These are phyloP conservation scores for Nomada hirtipes DNA, from an alignment of 2,888 invertebrate species.

Conservation along the genomic window DNA sequence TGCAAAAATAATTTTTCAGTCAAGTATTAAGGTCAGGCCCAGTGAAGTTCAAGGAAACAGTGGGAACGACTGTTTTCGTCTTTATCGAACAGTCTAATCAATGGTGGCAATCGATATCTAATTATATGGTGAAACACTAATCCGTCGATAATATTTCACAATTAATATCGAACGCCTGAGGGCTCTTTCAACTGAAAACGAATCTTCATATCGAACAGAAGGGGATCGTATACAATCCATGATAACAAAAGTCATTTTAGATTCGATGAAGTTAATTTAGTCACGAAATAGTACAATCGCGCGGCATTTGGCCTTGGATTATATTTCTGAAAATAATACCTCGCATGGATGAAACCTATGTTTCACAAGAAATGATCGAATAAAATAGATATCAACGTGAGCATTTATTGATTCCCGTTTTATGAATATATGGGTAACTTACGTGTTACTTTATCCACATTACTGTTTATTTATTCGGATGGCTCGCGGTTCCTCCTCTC, in stretches of 20 bases:
- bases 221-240: not conserved
- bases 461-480: no score
- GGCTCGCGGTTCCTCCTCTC: no score
- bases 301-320: constrained; percentile 34
- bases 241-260: constrained; percentile 1
- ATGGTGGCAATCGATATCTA: no score
- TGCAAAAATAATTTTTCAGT: constrained; percentile 17
- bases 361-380: not conserved
- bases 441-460: no score
- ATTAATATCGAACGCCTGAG: not conserved
- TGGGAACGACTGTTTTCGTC: not conserved
- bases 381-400: no score
- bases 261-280: constrained; percentile 16
- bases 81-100: no score
- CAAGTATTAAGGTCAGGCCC: not conserved
- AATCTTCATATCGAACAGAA: not conserved
- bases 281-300: constrained; percentile 40
- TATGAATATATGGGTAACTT: no score
- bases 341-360: constrained; percentile 23
- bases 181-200: not conserved
- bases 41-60: not conserved
- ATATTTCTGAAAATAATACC: constrained; percentile 39
- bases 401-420: no score
- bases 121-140: no score
- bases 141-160: not conserved